Evolutionary conservation across 2,888 invertebrate genomes (phyloP).

Genomic region (Lysandra coridon): DNA sequence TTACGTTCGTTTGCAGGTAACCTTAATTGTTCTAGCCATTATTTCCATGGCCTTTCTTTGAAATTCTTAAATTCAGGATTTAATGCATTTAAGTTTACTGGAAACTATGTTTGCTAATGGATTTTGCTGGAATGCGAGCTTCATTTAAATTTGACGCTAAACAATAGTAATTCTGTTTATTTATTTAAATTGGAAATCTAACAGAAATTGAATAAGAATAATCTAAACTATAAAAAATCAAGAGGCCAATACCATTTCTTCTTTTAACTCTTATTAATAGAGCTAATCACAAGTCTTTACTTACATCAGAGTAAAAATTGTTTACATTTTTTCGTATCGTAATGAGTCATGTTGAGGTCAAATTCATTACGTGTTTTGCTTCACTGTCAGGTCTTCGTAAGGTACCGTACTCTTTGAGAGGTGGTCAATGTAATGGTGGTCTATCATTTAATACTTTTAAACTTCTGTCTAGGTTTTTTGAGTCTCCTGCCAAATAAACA

Average conservation of each 20-base stretch:
- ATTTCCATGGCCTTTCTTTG: constrained; percentile 5
- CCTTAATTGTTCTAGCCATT: constrained; percentile 24
- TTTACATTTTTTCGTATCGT: too few species aligned
- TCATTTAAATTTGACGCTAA: neutral
- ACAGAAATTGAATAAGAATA: neutral
- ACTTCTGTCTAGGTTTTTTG: neutral
- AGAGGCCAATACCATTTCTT: too few species aligned
- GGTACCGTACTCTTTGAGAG: too few species aligned
- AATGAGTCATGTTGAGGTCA: too few species aligned
- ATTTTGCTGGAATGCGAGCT: neutral
- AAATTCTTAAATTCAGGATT: constrained; percentile 2
- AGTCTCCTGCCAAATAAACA: neutral
- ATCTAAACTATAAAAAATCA: too few species aligned
- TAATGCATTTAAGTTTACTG: constrained; percentile 4
- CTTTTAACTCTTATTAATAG: neutral
- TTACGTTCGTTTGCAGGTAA: constrained; percentile 18
- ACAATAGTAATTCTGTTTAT: neutral
- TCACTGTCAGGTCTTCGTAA: too few species aligned
- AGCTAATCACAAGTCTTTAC: neutral
- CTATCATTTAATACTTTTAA: too few species aligned
- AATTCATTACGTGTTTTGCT: too few species aligned
- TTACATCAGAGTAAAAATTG: too few species aligned
- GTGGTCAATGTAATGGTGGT: too few species aligned
- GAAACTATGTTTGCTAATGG: constrained; percentile 7
- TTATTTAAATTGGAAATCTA: neutral